Evolutionary conservation across 2,888 invertebrate species (phyloP).

Genomic region (Lepidochrysops patricia): DNA sequence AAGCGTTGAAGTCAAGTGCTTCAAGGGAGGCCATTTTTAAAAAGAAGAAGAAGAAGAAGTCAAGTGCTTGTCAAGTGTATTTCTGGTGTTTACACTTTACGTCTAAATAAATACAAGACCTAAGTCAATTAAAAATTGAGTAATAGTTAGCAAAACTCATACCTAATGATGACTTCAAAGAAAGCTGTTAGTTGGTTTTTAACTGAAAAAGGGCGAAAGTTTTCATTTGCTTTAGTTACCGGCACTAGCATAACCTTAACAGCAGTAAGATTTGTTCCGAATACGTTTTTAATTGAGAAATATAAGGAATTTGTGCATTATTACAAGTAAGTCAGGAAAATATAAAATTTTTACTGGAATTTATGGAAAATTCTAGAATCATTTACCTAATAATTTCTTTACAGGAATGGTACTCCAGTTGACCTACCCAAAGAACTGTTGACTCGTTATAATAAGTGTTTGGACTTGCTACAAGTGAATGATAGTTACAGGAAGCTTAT

Average conservation of each 20-base stretch:
- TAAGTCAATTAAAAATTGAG: too few species aligned
- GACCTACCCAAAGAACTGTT: constrained; percentile 65
- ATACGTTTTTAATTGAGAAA: constrained; percentile 76
- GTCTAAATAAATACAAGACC: too few species aligned
- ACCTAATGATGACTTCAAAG: constrained; percentile 38
- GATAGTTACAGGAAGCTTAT: constrained; percentile 63
- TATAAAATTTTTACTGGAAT: constrained; percentile 16
- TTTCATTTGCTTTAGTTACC: constrained; percentile 63
- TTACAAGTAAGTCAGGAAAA: constrained; percentile 67
- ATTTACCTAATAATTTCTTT: constrained; percentile 27
- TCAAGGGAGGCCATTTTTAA: too few species aligned
- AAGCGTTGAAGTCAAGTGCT: too few species aligned
- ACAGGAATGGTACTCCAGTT: constrained; percentile 76
- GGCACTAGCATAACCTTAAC: constrained; percentile 60
- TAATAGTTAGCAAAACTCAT: too few species aligned
- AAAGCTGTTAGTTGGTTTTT: constrained; percentile 68
- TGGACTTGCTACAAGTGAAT: constrained; percentile 74
- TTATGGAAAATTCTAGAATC: constrained; percentile 11
- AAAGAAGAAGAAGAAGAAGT: too few species aligned
- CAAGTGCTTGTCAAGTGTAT: too few species aligned
- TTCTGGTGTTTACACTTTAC: neutral
- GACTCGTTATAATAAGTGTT: constrained; percentile 70
- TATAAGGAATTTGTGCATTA: constrained; percentile 77
- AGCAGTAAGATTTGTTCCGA: constrained; percentile 72
- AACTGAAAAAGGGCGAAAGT: constrained; percentile 67